phyloP scores from a whole-genome alignment of 2,888 invertebrate genomes.

The Dynastes tityus region DNA sequence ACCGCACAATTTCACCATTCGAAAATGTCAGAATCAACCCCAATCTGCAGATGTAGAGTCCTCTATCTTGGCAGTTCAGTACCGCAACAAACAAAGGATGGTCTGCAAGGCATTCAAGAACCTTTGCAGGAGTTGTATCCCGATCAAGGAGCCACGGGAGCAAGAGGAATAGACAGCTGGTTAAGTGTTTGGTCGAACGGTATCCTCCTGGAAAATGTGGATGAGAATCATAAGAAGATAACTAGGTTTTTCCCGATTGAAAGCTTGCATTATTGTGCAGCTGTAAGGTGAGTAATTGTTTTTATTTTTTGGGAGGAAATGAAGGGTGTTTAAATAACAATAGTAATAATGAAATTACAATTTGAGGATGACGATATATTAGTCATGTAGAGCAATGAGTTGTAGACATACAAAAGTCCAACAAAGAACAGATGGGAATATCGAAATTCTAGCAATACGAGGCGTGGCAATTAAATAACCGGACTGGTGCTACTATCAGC shows the following conservation, averaged over 20 bases:
- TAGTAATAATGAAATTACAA: no score
- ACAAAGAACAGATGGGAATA: no score
- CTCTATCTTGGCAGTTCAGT: slow-evolving; percentile 97
- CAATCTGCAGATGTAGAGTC: slow-evolving; percentile 96
- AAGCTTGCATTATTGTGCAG: slow-evolving; percentile 95
- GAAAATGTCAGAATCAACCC: slow-evolving; percentile 84
- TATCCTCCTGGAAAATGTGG: slow-evolving; percentile 94
- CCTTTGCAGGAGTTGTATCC: slow-evolving; percentile 96
- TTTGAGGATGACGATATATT: no score
- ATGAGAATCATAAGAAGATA: slow-evolving; percentile 94
- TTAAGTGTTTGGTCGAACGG: slow-evolving; percentile 98
- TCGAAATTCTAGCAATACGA: no score
- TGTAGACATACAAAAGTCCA: no score
- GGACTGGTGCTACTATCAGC: no score
- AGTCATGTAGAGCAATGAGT: no score
- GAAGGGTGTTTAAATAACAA: no score
- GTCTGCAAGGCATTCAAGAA: slow-evolving; percentile 97
- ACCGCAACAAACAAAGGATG: slow-evolving; percentile 98
- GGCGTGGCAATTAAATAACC: no score
- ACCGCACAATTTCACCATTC: not conserved
- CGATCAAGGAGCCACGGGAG: slow-evolving; percentile 90
- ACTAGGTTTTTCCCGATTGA: slow-evolving; percentile 97
- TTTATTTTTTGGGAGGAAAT: no score
- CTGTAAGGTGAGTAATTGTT: slow-evolving; percentile 85
- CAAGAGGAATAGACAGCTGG: slow-evolving; percentile 96